phyloP scores from a whole-genome alignment of 2,797 vertebrate genomes.

The Sebastes elongatus region DNA sequence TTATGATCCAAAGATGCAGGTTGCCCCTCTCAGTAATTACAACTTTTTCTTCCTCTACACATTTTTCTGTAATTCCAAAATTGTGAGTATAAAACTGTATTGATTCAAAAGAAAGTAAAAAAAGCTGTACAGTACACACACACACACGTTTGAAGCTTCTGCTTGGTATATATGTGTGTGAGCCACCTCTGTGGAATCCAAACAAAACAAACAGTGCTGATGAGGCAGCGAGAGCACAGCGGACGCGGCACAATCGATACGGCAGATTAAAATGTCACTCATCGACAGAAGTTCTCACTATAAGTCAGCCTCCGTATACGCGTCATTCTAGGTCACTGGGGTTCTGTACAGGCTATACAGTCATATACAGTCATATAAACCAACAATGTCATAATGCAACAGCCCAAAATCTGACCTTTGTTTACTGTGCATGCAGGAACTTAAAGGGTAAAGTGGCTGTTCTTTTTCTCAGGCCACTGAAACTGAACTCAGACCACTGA shows the following conservation, averaged over 20 bases:
- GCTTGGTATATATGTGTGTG: not conserved
- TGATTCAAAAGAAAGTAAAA: not conserved
- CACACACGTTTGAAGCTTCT: not conserved
- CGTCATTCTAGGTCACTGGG: slow-evolving; percentile 27
- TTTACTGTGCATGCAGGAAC: not conserved
- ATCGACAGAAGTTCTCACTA: slow-evolving; percentile 6
- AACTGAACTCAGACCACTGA: not conserved
- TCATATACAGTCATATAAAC: not conserved
- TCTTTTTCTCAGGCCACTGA: not conserved
- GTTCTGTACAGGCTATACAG: not conserved
- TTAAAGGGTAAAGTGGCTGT: not conserved
- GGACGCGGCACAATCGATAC: not conserved
- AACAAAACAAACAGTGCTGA: slow-evolving; percentile 26
- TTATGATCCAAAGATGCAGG: not conserved
- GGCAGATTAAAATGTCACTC: slow-evolving; percentile 40
- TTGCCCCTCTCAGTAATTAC: not conserved
- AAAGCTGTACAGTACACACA: not conserved
- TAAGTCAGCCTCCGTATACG: not conserved
- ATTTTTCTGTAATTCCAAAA: not conserved
- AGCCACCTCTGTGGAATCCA: not conserved
- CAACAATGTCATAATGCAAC: not conserved
- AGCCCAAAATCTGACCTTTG: not conserved
- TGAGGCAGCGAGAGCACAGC: not conserved
- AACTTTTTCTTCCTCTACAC: not conserved
- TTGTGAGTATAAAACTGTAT: not conserved